A percentile compares a stretch with the other conserved stretches of the same genome.
Conservation (phyloP, 2,888 invertebrate genomes). For the Drosophila colorata region DNA sequence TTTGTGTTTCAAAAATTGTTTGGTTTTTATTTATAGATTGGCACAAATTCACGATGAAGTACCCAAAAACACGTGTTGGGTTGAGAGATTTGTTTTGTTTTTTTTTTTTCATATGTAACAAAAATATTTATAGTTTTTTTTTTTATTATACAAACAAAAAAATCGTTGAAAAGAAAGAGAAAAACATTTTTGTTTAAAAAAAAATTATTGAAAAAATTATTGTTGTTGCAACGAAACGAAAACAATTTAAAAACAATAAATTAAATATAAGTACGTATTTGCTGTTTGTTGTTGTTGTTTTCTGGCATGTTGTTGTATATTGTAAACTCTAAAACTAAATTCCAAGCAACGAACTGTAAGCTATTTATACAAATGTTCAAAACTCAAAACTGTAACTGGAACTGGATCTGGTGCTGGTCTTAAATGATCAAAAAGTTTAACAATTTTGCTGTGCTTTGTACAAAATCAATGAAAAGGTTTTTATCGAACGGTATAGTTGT, state of each 20-base stretch:
- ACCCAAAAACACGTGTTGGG: slow-evolving; percentile 68
- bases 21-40: slow-evolving; percentile 62
- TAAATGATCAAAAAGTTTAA: slow-evolving; percentile 57
- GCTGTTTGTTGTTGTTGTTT: slow-evolving; percentile 72
- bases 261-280: slow-evolving; percentile 74
- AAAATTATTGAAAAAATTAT: slow-evolving; percentile 64
- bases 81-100: slow-evolving; percentile 55
- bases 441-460: slow-evolving; percentile 50
- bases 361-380: slow-evolving; percentile 56
- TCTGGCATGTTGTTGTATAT: slow-evolving; percentile 58
- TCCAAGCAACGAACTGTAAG: slow-evolving; percentile 74
- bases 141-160: slow-evolving; percentile 72
- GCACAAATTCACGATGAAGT: slow-evolving; percentile 68
- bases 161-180: slow-evolving; percentile 78
- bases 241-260: slow-evolving; percentile 66
- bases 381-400: slow-evolving; percentile 47
- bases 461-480: slow-evolving; percentile 42
- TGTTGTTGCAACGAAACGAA: slow-evolving; percentile 64
- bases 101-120: slow-evolving; percentile 58
- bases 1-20: slow-evolving; percentile 75
- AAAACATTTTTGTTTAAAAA: slow-evolving; percentile 76
- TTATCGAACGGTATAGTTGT: slow-evolving; percentile 37
- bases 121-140: slow-evolving; percentile 60
- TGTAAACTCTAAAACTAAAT: slow-evolving; percentile 63
- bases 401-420: slow-evolving; percentile 50